These are phyloP conservation scores for Paratrypauchen microcephalus DNA, from an alignment of 2,797 vertebrate genomes.

Conservation along the genomic window DNA sequence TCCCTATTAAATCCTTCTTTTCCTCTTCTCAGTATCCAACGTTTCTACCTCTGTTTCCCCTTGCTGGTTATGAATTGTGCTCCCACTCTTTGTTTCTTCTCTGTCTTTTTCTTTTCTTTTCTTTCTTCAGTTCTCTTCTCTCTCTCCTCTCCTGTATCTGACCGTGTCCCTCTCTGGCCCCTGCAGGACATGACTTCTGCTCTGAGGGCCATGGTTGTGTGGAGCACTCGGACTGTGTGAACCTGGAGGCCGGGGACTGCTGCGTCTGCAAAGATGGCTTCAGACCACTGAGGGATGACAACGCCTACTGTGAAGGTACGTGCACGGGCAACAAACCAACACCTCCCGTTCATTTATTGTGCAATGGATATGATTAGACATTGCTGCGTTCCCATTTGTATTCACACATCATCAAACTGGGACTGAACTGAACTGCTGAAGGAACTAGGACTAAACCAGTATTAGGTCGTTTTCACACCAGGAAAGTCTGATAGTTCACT, in stretches of 20 bases:
- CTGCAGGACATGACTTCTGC: conserved; percentile 93
- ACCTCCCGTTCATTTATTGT: too few species aligned
- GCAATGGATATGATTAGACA: conserved; percentile 3
- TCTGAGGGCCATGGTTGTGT: conserved; percentile 86
- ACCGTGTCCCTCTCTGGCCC: conserved; percentile 29
- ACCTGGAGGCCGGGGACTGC: conserved; percentile 88
- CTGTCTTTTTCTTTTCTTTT: too few species aligned
- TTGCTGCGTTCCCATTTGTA: background rate
- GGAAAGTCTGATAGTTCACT: too few species aligned
- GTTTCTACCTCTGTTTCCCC: conserved; percentile 25
- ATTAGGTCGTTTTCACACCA: too few species aligned
- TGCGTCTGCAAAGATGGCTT: conserved; percentile 94
- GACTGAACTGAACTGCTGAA: too few species aligned
- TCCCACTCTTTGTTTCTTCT: too few species aligned
- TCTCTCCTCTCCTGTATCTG: conserved; percentile 26
- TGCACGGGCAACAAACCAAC: conserved; percentile 13
- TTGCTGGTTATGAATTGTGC: conserved; percentile 92
- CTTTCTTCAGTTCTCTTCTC: background rate
- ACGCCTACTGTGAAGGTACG: conserved; percentile 95
- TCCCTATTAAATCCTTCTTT: background rate
- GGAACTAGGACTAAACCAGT: too few species aligned
- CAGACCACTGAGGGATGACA: conserved; percentile 90
- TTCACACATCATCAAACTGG: too few species aligned
- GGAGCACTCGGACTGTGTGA: conserved; percentile 92
- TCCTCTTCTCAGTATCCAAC: conserved; percentile 32